Percentiles rank a stretch among this genome's conserved stretches.
Conservation (phyloP, 1,140 invertebrate genomes). For the Zaprionus ornatus region DNA sequence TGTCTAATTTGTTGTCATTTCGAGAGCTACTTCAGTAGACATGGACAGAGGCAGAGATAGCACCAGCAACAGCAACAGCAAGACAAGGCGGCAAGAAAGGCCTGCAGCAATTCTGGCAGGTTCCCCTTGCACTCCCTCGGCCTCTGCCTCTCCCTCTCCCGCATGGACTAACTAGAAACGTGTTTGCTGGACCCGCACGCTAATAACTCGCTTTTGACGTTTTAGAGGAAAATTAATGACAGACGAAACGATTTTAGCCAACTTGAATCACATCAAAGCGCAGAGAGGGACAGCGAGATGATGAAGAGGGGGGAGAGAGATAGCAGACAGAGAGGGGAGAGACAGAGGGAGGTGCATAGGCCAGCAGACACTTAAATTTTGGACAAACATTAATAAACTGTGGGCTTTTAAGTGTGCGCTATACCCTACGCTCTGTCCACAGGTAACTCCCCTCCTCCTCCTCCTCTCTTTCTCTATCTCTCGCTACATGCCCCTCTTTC, state of each 20-base stretch:
- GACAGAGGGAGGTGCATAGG: conserved; percentile 32
- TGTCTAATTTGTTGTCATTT: conserved; percentile 82
- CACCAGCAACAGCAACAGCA: too few relatives aligned
- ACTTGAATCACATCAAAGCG: conserved; percentile 60
- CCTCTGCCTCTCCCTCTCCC: not conserved
- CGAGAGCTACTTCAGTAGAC: conserved; percentile 67
- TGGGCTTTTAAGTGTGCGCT: conserved; percentile 60
- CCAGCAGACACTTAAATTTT: conserved; percentile 67
- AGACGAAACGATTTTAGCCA: conserved; percentile 77
- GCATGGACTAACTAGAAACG: conserved; percentile 49
- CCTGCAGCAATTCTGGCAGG: not conserved
- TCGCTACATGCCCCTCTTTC: not conserved
- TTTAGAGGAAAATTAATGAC: conserved; percentile 70
- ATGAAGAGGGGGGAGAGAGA: conserved; percentile 25
- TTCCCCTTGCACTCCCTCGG: not conserved
- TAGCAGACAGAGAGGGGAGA: not conserved
- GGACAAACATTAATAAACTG: conserved; percentile 78
- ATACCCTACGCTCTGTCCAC: not conserved
- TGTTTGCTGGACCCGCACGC: conserved; percentile 73
- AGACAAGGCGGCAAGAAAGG: conserved; percentile 27
- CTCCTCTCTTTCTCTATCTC: not conserved
- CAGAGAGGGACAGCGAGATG: conserved; percentile 10
- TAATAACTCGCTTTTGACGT: conserved; percentile 78
- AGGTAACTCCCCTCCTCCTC: not conserved
- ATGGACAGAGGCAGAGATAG: conserved; percentile 14